Conservation (phyloP, 2,113 vertebrate genomes). For the Cebidichthys violaceus region DNA sequence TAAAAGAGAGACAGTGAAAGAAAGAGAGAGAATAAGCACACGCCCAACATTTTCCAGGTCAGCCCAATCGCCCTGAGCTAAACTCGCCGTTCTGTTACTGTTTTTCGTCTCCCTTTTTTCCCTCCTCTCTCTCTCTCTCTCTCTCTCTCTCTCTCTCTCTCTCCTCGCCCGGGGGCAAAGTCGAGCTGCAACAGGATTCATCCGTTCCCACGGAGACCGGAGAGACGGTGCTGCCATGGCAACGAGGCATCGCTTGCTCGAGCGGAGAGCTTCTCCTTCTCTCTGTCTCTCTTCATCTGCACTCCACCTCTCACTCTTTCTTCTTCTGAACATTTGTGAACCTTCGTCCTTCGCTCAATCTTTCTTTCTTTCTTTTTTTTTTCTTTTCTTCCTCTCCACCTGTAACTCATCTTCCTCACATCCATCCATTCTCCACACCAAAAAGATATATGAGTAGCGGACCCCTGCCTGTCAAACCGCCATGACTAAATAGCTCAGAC, state of each 20-base stretch:
- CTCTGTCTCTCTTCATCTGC: slow-evolving; percentile 39
- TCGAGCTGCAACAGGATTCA: slow-evolving; percentile 84
- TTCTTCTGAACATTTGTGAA: background rate
- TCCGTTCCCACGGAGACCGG: slow-evolving; percentile 84
- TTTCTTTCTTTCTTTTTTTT: background rate
- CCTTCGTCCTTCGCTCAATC: slow-evolving; percentile 23
- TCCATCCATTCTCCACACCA: slow-evolving; percentile 16
- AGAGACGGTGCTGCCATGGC: slow-evolving; percentile 84
- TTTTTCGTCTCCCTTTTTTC: slow-evolving; percentile 53
- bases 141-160: background rate
- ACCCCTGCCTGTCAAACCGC: slow-evolving; percentile 20
- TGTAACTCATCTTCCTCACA: background rate
- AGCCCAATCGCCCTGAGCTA: slow-evolving; percentile 71
- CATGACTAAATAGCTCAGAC: slow-evolving; percentile 51
- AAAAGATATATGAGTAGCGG: slow-evolving; percentile 32
- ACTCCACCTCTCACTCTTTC: slow-evolving; percentile 27
- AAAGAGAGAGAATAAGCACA: slow-evolving; percentile 62
- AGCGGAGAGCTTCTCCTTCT: slow-evolving; percentile 61
- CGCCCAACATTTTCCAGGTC: slow-evolving; percentile 80
- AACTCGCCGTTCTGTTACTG: slow-evolving; percentile 74
- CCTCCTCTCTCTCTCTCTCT: background rate
- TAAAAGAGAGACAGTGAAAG: slow-evolving; percentile 17
- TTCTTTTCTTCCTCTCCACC: slow-evolving; percentile 8
- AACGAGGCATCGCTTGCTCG: slow-evolving; percentile 81
- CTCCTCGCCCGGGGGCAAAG: slow-evolving; percentile 74